These are phyloP conservation scores for Tragulus kanchil DNA, from an alignment of 2,113 vertebrate genomes.

Conservation along the genomic window DNA sequence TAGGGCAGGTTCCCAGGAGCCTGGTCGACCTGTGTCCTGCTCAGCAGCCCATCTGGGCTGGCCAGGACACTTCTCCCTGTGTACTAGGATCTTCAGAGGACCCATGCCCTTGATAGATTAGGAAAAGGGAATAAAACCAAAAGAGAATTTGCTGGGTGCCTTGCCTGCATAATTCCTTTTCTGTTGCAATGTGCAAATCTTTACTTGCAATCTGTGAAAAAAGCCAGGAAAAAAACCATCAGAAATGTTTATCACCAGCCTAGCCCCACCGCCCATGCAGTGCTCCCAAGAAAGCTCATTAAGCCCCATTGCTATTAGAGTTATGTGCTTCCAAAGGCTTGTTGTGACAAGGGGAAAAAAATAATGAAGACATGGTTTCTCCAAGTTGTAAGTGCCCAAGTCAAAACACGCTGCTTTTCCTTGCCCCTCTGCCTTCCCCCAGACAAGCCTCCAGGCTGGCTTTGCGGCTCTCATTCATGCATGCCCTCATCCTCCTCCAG, in stretches of 20 bases:
- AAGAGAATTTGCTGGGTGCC: not conserved
- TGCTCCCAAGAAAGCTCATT: constrained; percentile 73
- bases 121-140: constrained; percentile 15
- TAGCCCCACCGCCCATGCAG: not conserved
- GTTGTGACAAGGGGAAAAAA: constrained; percentile 77
- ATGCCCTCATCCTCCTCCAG: not conserved
- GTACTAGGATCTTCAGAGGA: not conserved
- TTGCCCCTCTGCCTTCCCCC: not conserved
- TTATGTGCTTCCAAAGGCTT: constrained; percentile 49
- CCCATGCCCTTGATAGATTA: not conserved
- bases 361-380: constrained; percentile 62
- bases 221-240: constrained; percentile 36
- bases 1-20: too few relatives aligned
- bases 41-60: not conserved
- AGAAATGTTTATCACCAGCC: constrained; percentile 61
- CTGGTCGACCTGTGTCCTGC: not conserved
- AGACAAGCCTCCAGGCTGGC: not conserved
- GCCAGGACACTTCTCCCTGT: not conserved
- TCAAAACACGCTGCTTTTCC: constrained; percentile 72
- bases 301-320: constrained; percentile 65
- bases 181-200: constrained; percentile 32
- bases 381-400: constrained; percentile 58
- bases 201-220: constrained; percentile 52
- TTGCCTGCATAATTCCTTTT: constrained; percentile 4
- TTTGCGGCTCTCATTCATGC: not conserved